These are phyloP conservation scores for Tragulus kanchil DNA, from an alignment of 2,113 vertebrate species.

Conservation along the genomic window DNA sequence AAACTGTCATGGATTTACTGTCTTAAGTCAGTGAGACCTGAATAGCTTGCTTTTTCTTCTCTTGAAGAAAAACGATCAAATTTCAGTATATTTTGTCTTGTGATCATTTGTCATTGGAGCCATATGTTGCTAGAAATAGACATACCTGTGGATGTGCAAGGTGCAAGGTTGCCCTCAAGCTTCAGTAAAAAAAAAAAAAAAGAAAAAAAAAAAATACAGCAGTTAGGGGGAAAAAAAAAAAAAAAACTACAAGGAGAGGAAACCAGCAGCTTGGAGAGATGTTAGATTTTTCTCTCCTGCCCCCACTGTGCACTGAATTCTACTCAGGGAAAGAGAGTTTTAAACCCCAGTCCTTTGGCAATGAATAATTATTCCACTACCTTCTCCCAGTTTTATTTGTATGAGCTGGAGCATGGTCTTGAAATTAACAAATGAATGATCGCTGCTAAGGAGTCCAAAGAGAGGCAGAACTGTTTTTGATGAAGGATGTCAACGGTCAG, in stretches of 20 bases:
- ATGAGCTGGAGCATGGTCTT: constrained; percentile 18
- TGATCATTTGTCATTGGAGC: background rate
- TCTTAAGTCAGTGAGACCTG: background rate
- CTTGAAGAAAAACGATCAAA: constrained; percentile 40
- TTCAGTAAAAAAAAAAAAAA: background rate
- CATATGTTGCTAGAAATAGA: background rate
- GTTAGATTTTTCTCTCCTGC: background rate
- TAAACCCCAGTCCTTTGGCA: background rate
- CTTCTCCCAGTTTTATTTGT: background rate
- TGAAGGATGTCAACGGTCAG: background rate
- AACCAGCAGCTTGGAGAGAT: background rate
- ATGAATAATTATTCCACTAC: constrained; percentile 25
- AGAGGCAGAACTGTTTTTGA: background rate
- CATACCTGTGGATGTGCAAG: background rate
- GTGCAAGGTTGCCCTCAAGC: background rate
- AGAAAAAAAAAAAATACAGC: background rate
- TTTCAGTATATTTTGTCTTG: background rate
- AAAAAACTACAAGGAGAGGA: background rate
- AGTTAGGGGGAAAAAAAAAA: background rate
- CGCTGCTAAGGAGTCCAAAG: background rate
- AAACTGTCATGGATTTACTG: background rate
- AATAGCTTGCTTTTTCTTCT: background rate
- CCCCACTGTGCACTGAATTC: background rate
- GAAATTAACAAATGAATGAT: background rate
- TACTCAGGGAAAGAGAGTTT: constrained; percentile 7